Conservation (phyloP, 2,113 vertebrate species). For the Ibidorhyncha struthersii region DNA sequence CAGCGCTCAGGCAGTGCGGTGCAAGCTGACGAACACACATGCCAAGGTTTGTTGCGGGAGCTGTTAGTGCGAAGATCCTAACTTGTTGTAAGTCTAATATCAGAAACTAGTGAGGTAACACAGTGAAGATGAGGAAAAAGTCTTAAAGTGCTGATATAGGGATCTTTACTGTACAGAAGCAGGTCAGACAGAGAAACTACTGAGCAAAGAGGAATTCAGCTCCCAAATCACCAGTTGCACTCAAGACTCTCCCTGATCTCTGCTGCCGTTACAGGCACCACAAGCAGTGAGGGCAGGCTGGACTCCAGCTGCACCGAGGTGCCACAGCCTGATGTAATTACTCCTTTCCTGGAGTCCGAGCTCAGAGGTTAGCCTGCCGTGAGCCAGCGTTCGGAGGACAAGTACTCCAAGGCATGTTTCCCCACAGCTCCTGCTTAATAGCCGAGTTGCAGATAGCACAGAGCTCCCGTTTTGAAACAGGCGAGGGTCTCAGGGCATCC, state of each 20-base stretch:
- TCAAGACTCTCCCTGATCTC: rapidly evolving
- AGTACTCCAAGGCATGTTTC: background rate
- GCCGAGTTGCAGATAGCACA: background rate
- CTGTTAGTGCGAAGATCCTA: background rate
- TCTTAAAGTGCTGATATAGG: slow-evolving; percentile 35
- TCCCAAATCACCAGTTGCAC: background rate
- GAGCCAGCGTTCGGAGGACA: background rate
- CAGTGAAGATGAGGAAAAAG: background rate
- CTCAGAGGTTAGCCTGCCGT: background rate
- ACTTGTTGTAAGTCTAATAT: background rate
- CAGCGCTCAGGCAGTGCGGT: rapidly evolving
- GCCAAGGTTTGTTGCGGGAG: background rate
- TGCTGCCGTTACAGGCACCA: rapidly evolving
- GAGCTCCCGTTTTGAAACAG: rapidly evolving
- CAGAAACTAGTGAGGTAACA: background rate
- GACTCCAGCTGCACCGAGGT: rapidly evolving
- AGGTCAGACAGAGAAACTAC: background rate
- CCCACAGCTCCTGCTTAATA: background rate
- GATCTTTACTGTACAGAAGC: background rate
- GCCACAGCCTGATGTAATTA: rapidly evolving
- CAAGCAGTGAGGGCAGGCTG: background rate
- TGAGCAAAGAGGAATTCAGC: background rate
- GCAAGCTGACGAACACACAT: background rate
- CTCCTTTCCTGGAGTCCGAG: background rate
- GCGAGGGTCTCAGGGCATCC: background rate